Evolutionary conservation across 2,797 vertebrate genomes (phyloP).

Genomic region (Sebastes hubbsi): DNA sequence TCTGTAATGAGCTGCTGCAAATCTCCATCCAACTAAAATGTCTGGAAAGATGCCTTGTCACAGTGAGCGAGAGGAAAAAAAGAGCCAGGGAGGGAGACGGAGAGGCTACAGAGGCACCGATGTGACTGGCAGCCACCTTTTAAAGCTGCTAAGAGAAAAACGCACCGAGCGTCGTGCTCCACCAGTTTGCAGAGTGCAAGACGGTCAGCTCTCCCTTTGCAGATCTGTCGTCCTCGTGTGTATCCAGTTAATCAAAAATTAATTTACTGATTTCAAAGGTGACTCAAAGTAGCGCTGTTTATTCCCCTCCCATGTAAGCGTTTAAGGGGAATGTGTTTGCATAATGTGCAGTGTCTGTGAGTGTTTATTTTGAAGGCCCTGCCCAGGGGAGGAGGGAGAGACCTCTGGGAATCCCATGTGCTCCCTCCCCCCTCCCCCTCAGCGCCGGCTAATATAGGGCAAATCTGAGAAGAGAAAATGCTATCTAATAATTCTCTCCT

Average conservation of each 20-base stretch:
- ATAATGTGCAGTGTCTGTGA: slow-evolving; percentile 64
- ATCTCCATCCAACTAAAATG: slow-evolving; percentile 82
- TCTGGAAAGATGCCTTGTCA: slow-evolving; percentile 82
- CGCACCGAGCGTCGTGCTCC: slow-evolving; percentile 8
- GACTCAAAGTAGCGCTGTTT: slow-evolving; percentile 44
- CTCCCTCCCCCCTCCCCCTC: slow-evolving; percentile 10
- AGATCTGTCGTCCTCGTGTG: slow-evolving; percentile 2
- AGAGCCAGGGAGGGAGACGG: slow-evolving; percentile 39
- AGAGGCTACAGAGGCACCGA: slow-evolving; percentile 44
- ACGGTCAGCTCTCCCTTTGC: slow-evolving; percentile 13
- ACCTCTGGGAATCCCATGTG: slow-evolving; percentile 63
- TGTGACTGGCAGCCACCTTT: slow-evolving; percentile 66
- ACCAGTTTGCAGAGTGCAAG: slow-evolving; percentile 15
- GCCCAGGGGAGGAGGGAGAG: slow-evolving; percentile 53
- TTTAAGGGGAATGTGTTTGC: slow-evolving; percentile 66
- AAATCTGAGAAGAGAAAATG: slow-evolving; percentile 39
- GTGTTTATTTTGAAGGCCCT: slow-evolving; percentile 69
- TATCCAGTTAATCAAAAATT: slow-evolving; percentile 42
- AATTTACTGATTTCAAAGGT: slow-evolving; percentile 50
- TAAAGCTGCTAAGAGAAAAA: slow-evolving; percentile 43
- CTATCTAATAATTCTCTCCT: slow-evolving; percentile 67
- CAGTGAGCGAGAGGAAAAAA: slow-evolving; percentile 53
- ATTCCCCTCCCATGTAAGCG: slow-evolving; percentile 51
- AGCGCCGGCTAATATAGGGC: slow-evolving; percentile 65
- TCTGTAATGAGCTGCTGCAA: slow-evolving; percentile 84